A percentile compares a stretch with the other conserved stretches of the same genome.
These are phyloP conservation scores for Cheilosia pagana DNA, from an alignment of 2,888 invertebrate species.

Conservation along the genomic window DNA sequence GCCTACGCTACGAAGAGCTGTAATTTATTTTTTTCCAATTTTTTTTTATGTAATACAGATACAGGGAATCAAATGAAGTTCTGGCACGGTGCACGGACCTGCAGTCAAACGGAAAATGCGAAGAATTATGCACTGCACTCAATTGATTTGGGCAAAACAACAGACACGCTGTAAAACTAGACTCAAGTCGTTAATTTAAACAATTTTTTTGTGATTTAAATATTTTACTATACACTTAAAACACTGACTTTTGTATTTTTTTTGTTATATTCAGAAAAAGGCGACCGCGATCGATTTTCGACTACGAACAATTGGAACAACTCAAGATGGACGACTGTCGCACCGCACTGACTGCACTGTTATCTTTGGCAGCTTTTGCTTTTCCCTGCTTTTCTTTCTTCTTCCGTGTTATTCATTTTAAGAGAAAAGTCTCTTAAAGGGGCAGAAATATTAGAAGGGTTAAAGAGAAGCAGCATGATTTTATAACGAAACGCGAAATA, in stretches of 20 bases:
- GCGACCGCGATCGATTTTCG: conserved; percentile 53
- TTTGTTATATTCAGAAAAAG: conserved; percentile 42
- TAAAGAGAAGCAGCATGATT: conserved; percentile 24
- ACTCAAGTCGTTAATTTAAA: conserved; percentile 7
- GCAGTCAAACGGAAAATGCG: conserved; percentile 15
- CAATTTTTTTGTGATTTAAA: not conserved
- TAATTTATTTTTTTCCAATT: conserved; percentile 28
- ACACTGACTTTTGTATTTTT: conserved; percentile 36
- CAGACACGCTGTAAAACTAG: not conserved
- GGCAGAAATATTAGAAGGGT: not conserved
- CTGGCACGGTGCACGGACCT: conserved; percentile 32
- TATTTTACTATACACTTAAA: conserved; percentile 30
- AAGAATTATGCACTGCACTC: conserved; percentile 46
- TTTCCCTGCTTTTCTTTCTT: conserved; percentile 17
- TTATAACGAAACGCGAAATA: not conserved
- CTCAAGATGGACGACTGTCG: conserved; percentile 71
- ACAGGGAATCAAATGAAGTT: conserved; percentile 22
- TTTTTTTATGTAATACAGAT: conserved; percentile 64
- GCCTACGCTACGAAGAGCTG: conserved; percentile 42
- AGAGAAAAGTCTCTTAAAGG: conserved; percentile 21
- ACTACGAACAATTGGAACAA: conserved; percentile 49
- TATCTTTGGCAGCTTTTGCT: conserved; percentile 61
- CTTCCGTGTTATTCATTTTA: conserved; percentile 5
- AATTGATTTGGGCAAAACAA: conserved; percentile 21
- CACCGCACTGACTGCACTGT: conserved; percentile 64